Base-by-base conservation (phyloP, 2,113 vertebrate genomes). In the Camelus dromedarius region DNA sequence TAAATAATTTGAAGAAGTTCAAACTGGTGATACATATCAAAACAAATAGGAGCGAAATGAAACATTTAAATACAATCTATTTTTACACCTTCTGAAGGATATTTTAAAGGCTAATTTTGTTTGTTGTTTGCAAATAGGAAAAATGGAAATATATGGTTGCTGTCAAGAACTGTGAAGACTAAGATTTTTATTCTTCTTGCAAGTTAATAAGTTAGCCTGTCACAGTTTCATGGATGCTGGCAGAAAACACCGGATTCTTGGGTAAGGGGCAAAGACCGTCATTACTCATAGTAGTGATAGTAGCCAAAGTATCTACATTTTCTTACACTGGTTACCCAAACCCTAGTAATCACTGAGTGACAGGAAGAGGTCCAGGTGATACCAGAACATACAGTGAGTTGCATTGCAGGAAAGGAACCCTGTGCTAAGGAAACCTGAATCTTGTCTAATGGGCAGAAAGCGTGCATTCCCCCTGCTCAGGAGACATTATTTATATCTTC, bases 141-240 rank as follows among this genome's bases (percentile, higher is more conserved):
- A 73, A 84, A 58, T 26, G 42, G 42, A 95, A 26, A 94, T 83
- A n/a, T n/a, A 20, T 72, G 18, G 11, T 50, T 82, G 26, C 67
- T 72, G 89, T 69, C 87, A 96, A 46, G 62, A 96, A 50, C 50
- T 88, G 19, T 90, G 85, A 93, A 87, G 20, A 46, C 35, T 88
- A 15, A 70, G 48, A 89, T 64, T 95, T 95, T 96, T 85, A 76
- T 76, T 35, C 42, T 73, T 80, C 38, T 95, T 76, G 35, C 60
- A 91, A 70, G 12, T 56, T 96, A 77, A 75, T 20, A 54, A 76
- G n/a, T 80, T 94, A 91, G 56, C 24, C 58, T 90, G 22, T 79
- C 50, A 42, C 38, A 42, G 38, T 42, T 97, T 88, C 77, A 80
- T 35, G 24, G 83, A 62, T 81, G 20, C 85, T 84, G 58, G 50